phyloP scores from a whole-genome alignment of 2,113 vertebrate genomes.

The Tricholaema leucomelas region DNA sequence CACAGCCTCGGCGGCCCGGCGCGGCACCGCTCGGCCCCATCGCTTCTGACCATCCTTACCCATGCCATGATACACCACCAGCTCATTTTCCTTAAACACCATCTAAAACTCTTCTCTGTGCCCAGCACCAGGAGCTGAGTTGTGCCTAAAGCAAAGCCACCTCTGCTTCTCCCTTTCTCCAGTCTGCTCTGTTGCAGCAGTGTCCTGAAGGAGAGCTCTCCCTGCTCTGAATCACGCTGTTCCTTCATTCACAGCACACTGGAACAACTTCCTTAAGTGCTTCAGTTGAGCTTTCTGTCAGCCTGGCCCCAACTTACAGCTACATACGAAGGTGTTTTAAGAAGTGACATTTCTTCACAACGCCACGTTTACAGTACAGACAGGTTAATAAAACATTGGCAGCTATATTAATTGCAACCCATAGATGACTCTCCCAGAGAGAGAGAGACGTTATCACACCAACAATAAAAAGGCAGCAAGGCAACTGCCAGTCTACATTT shows the following conservation, averaged over 20 bases:
- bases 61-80: rapidly evolving
- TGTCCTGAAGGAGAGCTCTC: background rate
- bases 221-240: background rate
- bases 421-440: background rate
- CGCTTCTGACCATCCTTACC: rapidly evolving
- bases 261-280: background rate
- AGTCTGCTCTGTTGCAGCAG: background rate
- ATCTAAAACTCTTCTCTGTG: background rate
- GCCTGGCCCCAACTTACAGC: too few relatives aligned
- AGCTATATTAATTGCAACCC: background rate
- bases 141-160: too few relatives aligned
- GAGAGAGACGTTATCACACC: background rate
- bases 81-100: rapidly evolving
- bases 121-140: background rate
- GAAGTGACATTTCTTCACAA: background rate
- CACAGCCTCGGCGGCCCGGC: rapidly evolving
- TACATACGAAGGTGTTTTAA: background rate
- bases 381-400: background rate
- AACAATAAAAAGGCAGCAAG: background rate
- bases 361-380: background rate
- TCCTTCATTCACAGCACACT: background rate
- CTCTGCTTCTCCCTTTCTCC: background rate
- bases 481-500: background rate
- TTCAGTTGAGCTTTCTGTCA: rapidly evolving
- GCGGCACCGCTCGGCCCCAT: rapidly evolving